These are phyloP conservation scores for Xestia c-nigrum DNA, from an alignment of 2,888 invertebrate species.

Conservation along the genomic window DNA sequence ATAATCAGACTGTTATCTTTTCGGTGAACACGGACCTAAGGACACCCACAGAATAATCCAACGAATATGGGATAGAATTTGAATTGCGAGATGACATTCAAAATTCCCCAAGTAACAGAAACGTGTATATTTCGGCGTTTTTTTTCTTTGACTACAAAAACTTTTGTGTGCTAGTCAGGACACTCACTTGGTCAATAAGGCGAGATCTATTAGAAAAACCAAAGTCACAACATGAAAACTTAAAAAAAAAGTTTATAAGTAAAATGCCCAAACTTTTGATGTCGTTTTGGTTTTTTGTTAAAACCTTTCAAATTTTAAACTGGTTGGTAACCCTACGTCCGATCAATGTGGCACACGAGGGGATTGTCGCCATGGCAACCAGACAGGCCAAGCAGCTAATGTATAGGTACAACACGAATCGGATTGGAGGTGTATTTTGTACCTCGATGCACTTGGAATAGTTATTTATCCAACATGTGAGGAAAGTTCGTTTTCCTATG, in stretches of 20 bases:
- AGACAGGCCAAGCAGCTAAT: conserved; percentile 34
- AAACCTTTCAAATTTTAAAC: neutral
- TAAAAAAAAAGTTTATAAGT: neutral
- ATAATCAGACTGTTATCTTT: too few relatives aligned
- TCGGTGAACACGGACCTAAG: too few relatives aligned
- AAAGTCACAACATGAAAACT: neutral
- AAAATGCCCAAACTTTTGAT: neutral
- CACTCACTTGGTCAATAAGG: neutral
- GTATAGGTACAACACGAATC: conserved; percentile 25
- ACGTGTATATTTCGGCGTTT: neutral
- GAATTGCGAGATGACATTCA: too few relatives aligned
- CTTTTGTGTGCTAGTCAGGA: neutral
- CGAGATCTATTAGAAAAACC: neutral
- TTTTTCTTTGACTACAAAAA: neutral
- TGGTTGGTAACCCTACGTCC: conserved; percentile 8
- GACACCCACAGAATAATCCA: too few relatives aligned
- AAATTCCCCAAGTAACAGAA: neutral
- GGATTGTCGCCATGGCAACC: conserved; percentile 58
- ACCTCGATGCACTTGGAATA: conserved; percentile 3
- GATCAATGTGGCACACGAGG: conserved; percentile 42
- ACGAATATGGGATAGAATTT: too few relatives aligned
- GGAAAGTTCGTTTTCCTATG: too few relatives aligned
- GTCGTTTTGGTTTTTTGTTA: neutral
- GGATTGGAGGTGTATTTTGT: conserved; percentile 23
- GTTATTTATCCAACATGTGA: too few relatives aligned